These are phyloP conservation scores for Clarias gariepinus DNA, from an alignment of 2,113 vertebrate species.

Conservation along the genomic window DNA sequence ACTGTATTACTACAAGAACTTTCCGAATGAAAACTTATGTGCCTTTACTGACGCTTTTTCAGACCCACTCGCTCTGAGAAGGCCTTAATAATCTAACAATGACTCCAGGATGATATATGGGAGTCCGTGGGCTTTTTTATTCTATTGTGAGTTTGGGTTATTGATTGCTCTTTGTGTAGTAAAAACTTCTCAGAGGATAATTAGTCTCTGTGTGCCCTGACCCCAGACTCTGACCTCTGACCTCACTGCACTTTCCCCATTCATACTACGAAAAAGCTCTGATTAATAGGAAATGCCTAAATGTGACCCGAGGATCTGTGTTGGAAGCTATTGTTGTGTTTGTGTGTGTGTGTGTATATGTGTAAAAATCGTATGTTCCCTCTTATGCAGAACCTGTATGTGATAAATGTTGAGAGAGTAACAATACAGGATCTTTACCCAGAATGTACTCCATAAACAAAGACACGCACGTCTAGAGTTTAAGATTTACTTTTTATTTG, in stretches of 20 bases:
- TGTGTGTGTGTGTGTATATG: conserved; percentile 3
- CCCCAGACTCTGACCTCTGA: conserved; percentile 21
- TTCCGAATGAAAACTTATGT: neutral
- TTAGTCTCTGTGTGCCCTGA: conserved; percentile 19
- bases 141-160: conserved; percentile 8
- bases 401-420: neutral
- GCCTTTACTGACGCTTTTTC: neutral
- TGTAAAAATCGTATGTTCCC: neutral
- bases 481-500: neutral
- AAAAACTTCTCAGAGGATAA: conserved; percentile 4
- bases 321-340: neutral
- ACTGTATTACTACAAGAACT: too few species aligned
- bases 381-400: neutral
- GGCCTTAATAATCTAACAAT: neutral
- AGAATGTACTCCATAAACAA: neutral
- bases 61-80: neutral
- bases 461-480: neutral
- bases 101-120: neutral
- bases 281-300: neutral
- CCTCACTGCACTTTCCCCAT: neutral
- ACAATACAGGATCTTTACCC: neutral
- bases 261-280: neutral
- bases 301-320: neutral
- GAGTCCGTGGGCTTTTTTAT: neutral
- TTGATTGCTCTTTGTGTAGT: neutral